Conservation (phyloP, 2,113 vertebrate genomes). For the Tachysurus vachellii region DNA sequence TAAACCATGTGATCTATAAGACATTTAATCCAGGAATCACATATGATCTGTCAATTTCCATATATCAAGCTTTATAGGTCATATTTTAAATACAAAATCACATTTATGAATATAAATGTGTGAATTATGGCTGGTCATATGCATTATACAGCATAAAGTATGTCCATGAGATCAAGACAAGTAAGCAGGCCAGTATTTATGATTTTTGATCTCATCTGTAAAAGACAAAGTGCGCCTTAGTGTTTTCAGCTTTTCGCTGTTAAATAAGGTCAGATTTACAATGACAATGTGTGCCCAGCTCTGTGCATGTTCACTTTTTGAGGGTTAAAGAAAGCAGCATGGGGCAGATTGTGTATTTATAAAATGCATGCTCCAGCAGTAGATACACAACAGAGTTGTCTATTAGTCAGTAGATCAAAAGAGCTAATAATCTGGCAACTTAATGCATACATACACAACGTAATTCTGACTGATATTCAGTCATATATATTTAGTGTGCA, state of each 20-base stretch:
- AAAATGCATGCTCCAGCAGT: background rate
- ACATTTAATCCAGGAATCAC: constrained; percentile 79
- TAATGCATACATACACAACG: background rate
- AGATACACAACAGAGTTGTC: background rate
- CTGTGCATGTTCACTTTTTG: background rate
- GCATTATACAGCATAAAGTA: constrained; percentile 67
- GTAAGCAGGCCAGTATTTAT: constrained; percentile 68
- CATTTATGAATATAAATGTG: constrained; percentile 73
- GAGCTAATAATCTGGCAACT: background rate
- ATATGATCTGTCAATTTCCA: constrained; percentile 79
- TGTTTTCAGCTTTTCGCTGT: constrained; percentile 56
- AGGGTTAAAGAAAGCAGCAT: background rate
- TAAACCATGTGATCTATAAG: constrained; percentile 73
- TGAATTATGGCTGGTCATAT: constrained; percentile 69
- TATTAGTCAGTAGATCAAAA: background rate
- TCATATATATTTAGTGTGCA: background rate
- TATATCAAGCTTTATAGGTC: constrained; percentile 76
- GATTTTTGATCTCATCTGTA: constrained; percentile 62
- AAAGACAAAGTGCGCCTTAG: constrained; percentile 55
- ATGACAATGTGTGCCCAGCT: background rate
- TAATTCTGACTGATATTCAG: background rate
- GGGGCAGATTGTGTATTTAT: background rate
- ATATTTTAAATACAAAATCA: constrained; percentile 79
- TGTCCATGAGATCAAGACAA: constrained; percentile 66
- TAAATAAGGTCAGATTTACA: constrained; percentile 37